Evolutionary conservation across 2,113 vertebrate species (phyloP), one percentile per base, ranked within the genome.

Genomic region (Cephalopterus ornatus): DNA sequence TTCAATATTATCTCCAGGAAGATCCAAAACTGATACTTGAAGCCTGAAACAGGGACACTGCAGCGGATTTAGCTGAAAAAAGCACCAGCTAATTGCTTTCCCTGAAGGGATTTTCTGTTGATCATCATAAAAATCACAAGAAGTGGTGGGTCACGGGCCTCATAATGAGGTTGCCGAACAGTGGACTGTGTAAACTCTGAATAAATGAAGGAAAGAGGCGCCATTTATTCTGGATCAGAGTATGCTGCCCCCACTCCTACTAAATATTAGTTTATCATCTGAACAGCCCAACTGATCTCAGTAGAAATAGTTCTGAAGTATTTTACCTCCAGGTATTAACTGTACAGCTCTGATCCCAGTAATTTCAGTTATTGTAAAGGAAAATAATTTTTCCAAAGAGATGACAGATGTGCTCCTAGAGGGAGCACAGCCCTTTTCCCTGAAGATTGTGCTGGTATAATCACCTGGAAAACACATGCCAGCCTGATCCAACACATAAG

Each of bases 101-200:
- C 39, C 65, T 93, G 82, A 66, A 79, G 91, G 81, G 39, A 33
- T 86, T 97, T 97, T 71, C 87, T 86, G 73, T 80, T 94, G 70
- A 89, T 93, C 44, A 58, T 78, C 11, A 6, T 89, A 93, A 97
- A 80, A 95, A 92, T 91, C 71, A 94, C 95, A 95, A 92, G 93
- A 86, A 91, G 76, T 96, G 74, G 61, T 91, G 73, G 93, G 58
- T 97, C 92, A 89, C 77, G 82, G 85, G 77, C 76, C 80, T 75
- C 71, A 91, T 86, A 89, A 95, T 58, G 82, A 94, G 52, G 44
- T 91, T 96, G 88, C 84, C 89, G 94, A 96, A 96, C 95, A 85
- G 76, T 87, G 74, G 65, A 77, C 92, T 96, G 39, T 93, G 83
- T 94, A 96, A 97, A 96, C 68, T 82, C 33, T 75, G 62, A 87